Conservation (phyloP, 30 jellyfish, hydroid and myxozoan species). For the Aurelia coerulea region DNA sequence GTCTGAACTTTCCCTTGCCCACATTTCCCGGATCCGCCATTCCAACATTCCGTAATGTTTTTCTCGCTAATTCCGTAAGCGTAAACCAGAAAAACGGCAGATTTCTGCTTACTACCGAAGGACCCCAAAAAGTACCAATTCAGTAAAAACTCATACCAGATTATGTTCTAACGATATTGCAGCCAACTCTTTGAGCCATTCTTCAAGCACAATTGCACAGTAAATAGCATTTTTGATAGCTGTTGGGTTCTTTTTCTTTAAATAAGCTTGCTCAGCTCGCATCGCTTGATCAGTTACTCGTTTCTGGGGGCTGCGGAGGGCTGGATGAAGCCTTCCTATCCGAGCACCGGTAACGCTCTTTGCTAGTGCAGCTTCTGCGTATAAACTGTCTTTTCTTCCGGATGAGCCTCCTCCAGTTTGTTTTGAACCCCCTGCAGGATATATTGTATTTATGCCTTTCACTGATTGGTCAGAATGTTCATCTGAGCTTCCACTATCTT, state of each 20-base stretch:
- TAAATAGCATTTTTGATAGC: slow-evolving; percentile 85
- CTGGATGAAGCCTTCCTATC: slow-evolving; percentile 92
- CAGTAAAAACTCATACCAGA: slow-evolving; percentile 41
- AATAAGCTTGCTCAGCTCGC: slow-evolving; percentile 16
- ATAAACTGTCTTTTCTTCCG: slow-evolving; percentile 21
- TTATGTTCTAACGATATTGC: slow-evolving; percentile 94
- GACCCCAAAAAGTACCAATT: no score
- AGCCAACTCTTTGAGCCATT: slow-evolving; percentile 93
- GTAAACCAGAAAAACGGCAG: no score
- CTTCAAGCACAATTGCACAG: slow-evolving; percentile 91
- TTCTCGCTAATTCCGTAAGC: no score
- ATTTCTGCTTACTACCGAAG: no score
- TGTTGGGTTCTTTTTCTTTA: slow-evolving; percentile 65
- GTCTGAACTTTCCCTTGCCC: no score
- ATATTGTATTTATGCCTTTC: neutral
- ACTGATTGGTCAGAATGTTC: slow-evolving; percentile 18
- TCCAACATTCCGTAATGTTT: no score
- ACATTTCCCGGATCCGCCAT: no score
- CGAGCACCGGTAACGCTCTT: slow-evolving; percentile 35
- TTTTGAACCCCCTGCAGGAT: neutral
- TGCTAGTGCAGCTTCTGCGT: slow-evolving; percentile 50
- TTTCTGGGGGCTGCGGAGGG: slow-evolving; percentile 73
- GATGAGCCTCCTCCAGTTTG: neutral
- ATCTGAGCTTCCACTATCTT: slow-evolving; percentile 35
- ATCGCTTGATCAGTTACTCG: slow-evolving; percentile 27